Percentiles rank a stretch among this genome's conserved stretches.
phyloP scores from a whole-genome alignment of 1,140 invertebrate genomes.

The Panulirus ornatus region DNA sequence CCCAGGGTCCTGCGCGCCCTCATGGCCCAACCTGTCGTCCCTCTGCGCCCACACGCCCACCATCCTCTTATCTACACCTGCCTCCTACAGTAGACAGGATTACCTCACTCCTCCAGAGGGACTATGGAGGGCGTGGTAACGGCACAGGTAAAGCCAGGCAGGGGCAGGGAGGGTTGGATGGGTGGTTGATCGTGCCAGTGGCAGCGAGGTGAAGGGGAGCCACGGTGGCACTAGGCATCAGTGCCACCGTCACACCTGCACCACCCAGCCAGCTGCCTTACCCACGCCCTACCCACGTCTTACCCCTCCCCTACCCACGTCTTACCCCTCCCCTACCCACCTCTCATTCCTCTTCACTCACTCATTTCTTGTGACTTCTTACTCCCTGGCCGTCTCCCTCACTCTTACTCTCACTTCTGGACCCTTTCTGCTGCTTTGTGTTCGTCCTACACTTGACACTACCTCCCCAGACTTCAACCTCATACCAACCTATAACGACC shows the following conservation, averaged over 20 bases:
- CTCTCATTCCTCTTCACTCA: not conserved
- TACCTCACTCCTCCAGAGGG: not conserved
- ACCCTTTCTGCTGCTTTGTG: too few species aligned
- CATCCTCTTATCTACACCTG: not conserved
- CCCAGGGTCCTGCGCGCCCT: constrained; percentile 5
- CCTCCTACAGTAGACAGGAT: not conserved
- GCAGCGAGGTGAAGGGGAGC: constrained; percentile 36
- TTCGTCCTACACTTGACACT: too few species aligned
- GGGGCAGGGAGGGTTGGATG: not conserved
- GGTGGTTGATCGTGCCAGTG: constrained; percentile 36
- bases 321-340: constrained; percentile 7
- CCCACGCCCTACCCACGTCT: constrained; percentile 9
- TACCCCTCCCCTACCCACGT: not conserved
- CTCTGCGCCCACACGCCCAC: not conserved
- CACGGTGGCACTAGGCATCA: constrained; percentile 56
- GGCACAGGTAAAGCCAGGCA: not conserved
- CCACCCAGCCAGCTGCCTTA: not conserved
- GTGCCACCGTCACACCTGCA: constrained; percentile 21
- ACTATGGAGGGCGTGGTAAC: not conserved
- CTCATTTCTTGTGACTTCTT: not conserved
- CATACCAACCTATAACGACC: too few species aligned
- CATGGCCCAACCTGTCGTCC: constrained; percentile 54
- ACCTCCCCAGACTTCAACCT: too few species aligned
- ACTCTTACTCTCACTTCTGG: too few species aligned
- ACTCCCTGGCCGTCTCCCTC: too few species aligned